Evolutionary conservation across 2,113 vertebrate genomes (phyloP), one percentile per base, ranked within the genome.

Genomic region (Oncorhynchus nerka): DNA sequence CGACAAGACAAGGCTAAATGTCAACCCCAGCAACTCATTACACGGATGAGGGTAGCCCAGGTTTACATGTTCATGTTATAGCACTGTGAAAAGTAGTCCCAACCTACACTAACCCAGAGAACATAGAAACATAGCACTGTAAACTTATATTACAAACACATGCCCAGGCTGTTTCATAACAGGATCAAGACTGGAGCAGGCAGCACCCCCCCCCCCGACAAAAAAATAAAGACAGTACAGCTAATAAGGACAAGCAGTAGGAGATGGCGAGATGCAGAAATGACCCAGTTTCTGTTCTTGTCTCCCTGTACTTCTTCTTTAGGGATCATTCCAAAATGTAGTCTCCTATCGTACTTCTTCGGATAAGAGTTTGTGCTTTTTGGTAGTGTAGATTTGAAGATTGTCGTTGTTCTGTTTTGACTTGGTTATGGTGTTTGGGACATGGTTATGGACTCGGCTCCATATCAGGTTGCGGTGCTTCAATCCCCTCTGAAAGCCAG

Each of bases 181-280:
- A 81, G 79, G 84, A 90, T 89, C 85, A 90, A 86, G 88, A 86
- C 81, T 76, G 79, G 88, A 85, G 81, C 79, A 61, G 64, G 75
- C 64, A 48, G 26, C 83, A 5, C 19, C 71, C 32, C 74, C 66
- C 83, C 77, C 85, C 85, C 82, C 83, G 78, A 88, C 86, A 87
- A 86, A 85, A 77, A 65, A 79, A 68, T 79, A 86, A 79, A 89
- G 68, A 79, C 85, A 75, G 84, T 76, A 71, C 84, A 76, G 71
- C 83, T 90, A 91, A 93, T 91, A 89, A 93, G 90, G 89, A 85
- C 88, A 84, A 74, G 73, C 83, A 80, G 86, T 87, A 81, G 83
- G 87, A 88, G 16, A 11, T 81, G 80, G 84, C 81, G 75, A 74
- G 80, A 79, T 85, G 74, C 79, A 85, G 87, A 88, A 85, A 83